Base-by-base conservation (phyloP, 2,888 invertebrate species). In the Bombylius major region DNA sequence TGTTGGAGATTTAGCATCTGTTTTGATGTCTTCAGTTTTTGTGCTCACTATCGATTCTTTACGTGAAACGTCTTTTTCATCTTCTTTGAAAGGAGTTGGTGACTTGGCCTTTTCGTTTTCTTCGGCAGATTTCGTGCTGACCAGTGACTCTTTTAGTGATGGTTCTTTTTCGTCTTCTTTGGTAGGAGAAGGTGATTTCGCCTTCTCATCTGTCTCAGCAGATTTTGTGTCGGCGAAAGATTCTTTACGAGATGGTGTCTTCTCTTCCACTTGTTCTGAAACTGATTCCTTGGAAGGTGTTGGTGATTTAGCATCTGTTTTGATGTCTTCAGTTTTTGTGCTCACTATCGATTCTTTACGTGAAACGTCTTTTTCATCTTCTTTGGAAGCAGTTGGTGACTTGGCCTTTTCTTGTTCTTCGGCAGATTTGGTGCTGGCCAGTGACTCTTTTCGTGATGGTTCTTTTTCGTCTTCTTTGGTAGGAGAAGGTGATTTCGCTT, bases 311-410 rank as follows among this genome's bases (percentile, higher is more conserved):
- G 39, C 8, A 1, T 42, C 11, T 42, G 7, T 63, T 50, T 61
- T 65, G 55, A 65, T 65, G 36, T 62, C 61, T 7, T 61, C 55
- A 7, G 55, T 1, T 36, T 36, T 36, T 36, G 34, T 59, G 34
- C 65, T 66, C 4, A 65, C 60, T 8, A 63, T 62, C 5, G 65
- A 65, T 49, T 64, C 66, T 59, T 65, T 54, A 58, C 64, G 60
- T 12, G 60, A 53, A 47, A 62, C 62, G 8, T 57, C 46, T 6
- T 62, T 48, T 42, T 51, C 56, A 9, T 60, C 61, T 23, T 36
- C 34, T 36, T 36, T 36, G 8, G 34, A 7, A 36, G 34, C 3
- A 3, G 34, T 36, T 36, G 34, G 8, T 36, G 34, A 36, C 8
- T 36, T 36, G 7, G 34, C 5, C 8, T 36, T 36, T 36, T 36